Percentiles rank a stretch among this genome's conserved stretches.
Evolutionary conservation across 2,113 vertebrate species (phyloP).

Genomic region (Scopus umbretta): DNA sequence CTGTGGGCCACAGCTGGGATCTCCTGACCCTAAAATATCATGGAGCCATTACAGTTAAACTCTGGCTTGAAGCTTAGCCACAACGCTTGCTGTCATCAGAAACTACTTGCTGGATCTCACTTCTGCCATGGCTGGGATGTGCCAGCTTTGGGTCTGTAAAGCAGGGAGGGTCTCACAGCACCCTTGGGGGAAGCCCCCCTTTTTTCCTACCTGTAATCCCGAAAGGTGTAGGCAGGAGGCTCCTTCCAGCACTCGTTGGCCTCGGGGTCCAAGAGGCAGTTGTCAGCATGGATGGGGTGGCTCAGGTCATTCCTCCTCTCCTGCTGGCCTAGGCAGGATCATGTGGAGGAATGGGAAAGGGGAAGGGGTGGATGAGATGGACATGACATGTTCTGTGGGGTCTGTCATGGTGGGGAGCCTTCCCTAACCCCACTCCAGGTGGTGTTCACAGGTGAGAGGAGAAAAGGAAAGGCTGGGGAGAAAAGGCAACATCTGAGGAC

Average conservation of each 20-base stretch:
- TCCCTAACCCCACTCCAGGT: neutral
- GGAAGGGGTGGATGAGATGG: neutral
- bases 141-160: neutral
- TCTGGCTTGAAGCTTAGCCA: neutral
- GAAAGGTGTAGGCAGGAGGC: slow-evolving; percentile 90
- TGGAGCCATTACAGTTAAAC: neutral
- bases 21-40: neutral
- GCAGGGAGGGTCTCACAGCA: neutral
- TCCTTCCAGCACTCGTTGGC: slow-evolving; percentile 97
- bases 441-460: neutral
- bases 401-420: neutral
- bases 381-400: neutral
- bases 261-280: slow-evolving; percentile 93
- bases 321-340: slow-evolving; percentile 84
- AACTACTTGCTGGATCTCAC: neutral
- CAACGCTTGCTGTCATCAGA: neutral
- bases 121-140: neutral
- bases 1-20: neutral
- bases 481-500: neutral
- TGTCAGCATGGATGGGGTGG: slow-evolving; percentile 97
- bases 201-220: slow-evolving; percentile 88
- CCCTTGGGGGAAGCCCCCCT: neutral
- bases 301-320: slow-evolving; percentile 94
- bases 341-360: neutral
- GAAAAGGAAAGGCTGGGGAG: neutral